Percentiles rank a stretch among this genome's conserved stretches.
Conservation (phyloP, 2,113 vertebrate species). For the Aplodontia rufa region DNA sequence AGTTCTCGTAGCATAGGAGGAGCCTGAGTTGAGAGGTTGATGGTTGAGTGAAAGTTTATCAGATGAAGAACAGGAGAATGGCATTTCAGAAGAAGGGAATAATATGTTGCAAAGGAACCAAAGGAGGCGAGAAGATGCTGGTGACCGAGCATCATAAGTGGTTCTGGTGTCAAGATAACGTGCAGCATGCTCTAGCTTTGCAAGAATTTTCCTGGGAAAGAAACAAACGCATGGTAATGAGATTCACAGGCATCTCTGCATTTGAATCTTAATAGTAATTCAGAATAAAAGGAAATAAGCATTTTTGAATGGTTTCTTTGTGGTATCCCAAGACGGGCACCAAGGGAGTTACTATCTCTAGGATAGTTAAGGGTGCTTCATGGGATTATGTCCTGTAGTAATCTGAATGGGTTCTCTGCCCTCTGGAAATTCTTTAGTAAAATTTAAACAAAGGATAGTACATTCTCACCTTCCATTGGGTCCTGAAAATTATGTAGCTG, state of each 20-base stretch:
- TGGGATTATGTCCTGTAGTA: rapidly evolving
- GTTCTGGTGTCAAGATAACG: neutral
- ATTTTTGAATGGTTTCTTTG: neutral
- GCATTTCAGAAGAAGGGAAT: neutral
- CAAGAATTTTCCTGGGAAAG: neutral
- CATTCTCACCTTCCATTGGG: neutral
- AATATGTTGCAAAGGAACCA: neutral
- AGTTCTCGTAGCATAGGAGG: neutral
- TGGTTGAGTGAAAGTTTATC: neutral
- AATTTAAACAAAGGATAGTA: neutral
- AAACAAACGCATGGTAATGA: neutral
- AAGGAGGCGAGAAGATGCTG: neutral
- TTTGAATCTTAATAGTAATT: neutral
- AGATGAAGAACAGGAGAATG: neutral
- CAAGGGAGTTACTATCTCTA: neutral
- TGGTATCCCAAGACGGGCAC: neutral
- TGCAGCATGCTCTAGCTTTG: rapidly evolving
- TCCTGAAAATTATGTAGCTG: neutral
- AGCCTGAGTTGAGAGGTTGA: neutral
- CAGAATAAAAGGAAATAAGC: neutral
- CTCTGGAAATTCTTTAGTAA: neutral
- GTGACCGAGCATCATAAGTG: neutral
- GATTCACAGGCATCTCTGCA: neutral
- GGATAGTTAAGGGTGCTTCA: neutral
- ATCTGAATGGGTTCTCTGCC: neutral